Conservation (phyloP, 1,140 invertebrate genomes). For the Aphelenchoides avenae region DNA sequence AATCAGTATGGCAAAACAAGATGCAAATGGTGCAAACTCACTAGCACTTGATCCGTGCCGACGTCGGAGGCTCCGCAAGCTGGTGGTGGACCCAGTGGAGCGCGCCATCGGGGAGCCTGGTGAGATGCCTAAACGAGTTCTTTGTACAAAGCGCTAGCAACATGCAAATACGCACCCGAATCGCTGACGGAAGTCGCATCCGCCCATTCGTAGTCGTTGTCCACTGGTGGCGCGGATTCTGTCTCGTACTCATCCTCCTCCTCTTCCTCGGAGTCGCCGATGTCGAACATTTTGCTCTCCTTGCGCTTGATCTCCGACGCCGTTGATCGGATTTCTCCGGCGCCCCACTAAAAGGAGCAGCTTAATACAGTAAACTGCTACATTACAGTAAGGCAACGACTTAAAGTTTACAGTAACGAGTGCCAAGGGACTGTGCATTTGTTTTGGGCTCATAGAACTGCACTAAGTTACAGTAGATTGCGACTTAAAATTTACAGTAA, state of each 20-base stretch:
- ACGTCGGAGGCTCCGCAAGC: not conserved
- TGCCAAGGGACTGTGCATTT: no score
- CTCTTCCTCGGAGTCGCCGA: slow-evolving; percentile 14
- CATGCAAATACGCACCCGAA: not conserved
- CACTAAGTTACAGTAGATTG: slow-evolving; percentile 7
- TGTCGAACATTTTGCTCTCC: slow-evolving; percentile 18
- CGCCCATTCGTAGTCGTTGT: not conserved
- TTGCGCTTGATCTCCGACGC: slow-evolving; percentile 17
- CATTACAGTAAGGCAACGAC: no score
- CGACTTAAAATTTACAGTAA: not conserved
- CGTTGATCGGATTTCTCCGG: slow-evolving; percentile 28
- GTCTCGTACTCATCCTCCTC: slow-evolving; percentile 3
- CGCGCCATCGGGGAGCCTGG: slow-evolving; percentile 17
- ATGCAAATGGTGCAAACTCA: no score
- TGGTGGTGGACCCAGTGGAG: slow-evolving; percentile 16
- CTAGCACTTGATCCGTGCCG: not conserved
- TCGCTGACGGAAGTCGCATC: not conserved
- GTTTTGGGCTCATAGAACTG: not conserved
- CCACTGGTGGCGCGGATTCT: slow-evolving; percentile 1
- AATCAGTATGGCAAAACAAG: no score
- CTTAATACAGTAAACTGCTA: not conserved
- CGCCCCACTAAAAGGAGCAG: slow-evolving; percentile 24
- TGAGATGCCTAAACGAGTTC: no score
- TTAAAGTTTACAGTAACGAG: no score
- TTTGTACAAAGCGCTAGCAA: slow-evolving; percentile 19